Percentiles rank a stretch among this genome's conserved stretches.
These are phyloP conservation scores for Cotesia vestalis DNA, from an alignment of 1,140 invertebrate genomes.

Conservation along the genomic window DNA sequence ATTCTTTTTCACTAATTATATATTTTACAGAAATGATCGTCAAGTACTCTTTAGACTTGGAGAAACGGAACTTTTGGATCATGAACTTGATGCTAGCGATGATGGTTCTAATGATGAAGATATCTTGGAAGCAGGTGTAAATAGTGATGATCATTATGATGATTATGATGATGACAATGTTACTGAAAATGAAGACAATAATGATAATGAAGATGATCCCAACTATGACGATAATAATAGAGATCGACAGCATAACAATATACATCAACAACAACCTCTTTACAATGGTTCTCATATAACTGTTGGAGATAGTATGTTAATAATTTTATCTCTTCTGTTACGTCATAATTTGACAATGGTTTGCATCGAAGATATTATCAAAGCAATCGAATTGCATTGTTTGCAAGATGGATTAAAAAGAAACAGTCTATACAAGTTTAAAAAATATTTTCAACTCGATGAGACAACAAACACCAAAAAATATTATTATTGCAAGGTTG, in stretches of 20 bases:
- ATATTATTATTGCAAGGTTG: constrained; percentile 33
- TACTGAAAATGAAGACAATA: not conserved
- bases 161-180: no score
- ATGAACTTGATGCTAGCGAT: no score
- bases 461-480: constrained; percentile 10
- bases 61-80: no score
- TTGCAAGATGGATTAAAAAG: constrained; percentile 8
- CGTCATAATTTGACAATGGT: constrained; percentile 21
- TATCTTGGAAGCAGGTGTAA: no score
- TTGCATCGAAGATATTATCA: constrained; percentile 24
- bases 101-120: no score
- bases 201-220: not conserved
- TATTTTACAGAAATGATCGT: no score
- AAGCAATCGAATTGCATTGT: constrained; percentile 28
- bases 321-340: constrained; percentile 24
- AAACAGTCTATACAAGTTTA: constrained; percentile 35
- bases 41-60: no score
- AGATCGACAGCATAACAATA: not conserved
- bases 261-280: not conserved
- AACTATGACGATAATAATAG: not conserved
- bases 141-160: no score
- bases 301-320: constrained; percentile 26
- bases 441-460: constrained; percentile 28
- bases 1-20: no score
- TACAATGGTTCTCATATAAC: constrained; percentile 24